A percentile compares a stretch with the other conserved stretches of the same genome.
phyloP scores from a whole-genome alignment of 2,113 vertebrate species.

The Elephas maximus region DNA sequence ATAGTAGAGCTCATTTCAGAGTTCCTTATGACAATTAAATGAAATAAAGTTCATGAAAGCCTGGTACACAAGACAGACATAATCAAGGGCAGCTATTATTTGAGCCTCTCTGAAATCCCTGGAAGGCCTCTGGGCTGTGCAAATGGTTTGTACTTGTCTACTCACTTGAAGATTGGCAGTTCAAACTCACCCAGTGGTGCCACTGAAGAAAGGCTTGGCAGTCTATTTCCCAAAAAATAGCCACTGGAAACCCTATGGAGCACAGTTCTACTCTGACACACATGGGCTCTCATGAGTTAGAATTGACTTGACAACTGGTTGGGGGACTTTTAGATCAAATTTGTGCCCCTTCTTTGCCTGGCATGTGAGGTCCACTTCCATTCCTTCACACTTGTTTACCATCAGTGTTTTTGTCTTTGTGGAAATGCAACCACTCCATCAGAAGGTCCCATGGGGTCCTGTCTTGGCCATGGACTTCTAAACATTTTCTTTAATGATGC shows the following conservation, averaged over 20 bases:
- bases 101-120: neutral
- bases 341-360: neutral
- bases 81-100: accelerated
- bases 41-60: accelerated
- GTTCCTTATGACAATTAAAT: neutral
- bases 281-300: neutral
- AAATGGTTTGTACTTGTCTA: neutral
- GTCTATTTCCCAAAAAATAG: neutral
- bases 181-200: neutral
- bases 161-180: neutral
- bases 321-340: neutral
- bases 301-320: no score
- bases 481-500: neutral
- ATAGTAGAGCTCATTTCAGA: neutral
- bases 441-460: neutral
- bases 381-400: no score
- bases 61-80: neutral
- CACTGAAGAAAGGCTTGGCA: neutral
- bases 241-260: neutral
- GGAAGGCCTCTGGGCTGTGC: neutral
- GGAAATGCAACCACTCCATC: neutral
- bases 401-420: neutral
- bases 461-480: neutral
- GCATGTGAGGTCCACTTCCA: neutral
- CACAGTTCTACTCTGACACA: neutral